Evolutionary conservation across 1,140 invertebrate species (phyloP), one percentile per base, ranked within the genome.

Genomic region (Monomorium pharaonis): DNA sequence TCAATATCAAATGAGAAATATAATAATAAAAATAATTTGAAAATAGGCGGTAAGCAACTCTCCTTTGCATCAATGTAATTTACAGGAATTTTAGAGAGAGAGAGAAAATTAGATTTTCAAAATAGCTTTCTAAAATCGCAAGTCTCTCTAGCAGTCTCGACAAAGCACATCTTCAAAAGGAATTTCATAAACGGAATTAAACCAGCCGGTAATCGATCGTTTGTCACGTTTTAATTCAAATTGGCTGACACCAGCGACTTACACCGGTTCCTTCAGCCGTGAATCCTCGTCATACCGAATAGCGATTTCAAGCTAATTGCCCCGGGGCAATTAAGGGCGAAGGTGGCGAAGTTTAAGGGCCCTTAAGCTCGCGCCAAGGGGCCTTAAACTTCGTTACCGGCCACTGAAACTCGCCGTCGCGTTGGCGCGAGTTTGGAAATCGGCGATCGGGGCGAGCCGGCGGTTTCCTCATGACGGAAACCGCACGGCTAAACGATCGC

Each of bases 381-480:
- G n/a, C 9, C 5, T 24, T 67, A 67, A 69, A 69, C 30, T 54
- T 51, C 21, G 62, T 21, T 47, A 54, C 62, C 76, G 62, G n/a
- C n/a, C n/a, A 67, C 67, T n/a, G 60, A 27, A 47, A 77, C 44
- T 24, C 24, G 27, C 18, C n/a, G 49, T 49, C 21, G 27, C 60
- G 47, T n/a, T n/a, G 16, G 37, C 63, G 77, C n/a, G n/a, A n/a
- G n/a, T 56, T 80, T 80, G 62, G 62, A 80, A 69, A 69, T 78
- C 76, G 21, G 30, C 30, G 47, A 16, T 49, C 69, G 69, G 4
- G n/a, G n/a, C n/a, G n/a, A n/a, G n/a, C 30, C 47, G 24, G 51
- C 10, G 3, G 44, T 86, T 88, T 86, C 70, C 62, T 78, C 30
- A 37, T 18, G 65, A 47, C 67, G 89, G 88, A 90, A 90, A 86